These are phyloP conservation scores for Esox niger DNA, from an alignment of 2,113 vertebrate species.

Conservation along the genomic window DNA sequence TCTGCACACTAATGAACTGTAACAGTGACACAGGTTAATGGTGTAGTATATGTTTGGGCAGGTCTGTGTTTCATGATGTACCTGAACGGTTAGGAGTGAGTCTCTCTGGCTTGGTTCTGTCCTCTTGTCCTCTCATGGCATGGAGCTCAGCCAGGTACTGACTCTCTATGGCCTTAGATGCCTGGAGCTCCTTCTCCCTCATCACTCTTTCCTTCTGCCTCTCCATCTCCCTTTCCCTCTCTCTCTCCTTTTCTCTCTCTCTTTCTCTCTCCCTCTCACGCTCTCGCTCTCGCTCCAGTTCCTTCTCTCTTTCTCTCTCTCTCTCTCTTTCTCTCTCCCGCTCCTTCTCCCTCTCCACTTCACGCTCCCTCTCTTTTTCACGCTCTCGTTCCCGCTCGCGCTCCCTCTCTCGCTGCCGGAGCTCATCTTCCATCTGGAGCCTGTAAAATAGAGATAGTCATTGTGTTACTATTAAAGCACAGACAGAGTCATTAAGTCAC, in stretches of 20 bases:
- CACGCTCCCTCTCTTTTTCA: constrained; percentile 78
- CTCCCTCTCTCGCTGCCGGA: constrained; percentile 81
- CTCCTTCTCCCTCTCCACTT: constrained; percentile 78
- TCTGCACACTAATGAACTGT: not conserved
- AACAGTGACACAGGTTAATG: too few relatives aligned
- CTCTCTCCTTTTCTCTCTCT: constrained; percentile 75
- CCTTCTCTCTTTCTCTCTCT: constrained; percentile 75
- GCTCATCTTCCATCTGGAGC: constrained; percentile 94
- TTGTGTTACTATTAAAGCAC: too few relatives aligned
- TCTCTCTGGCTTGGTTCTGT: constrained; percentile 84
- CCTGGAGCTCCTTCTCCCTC: constrained; percentile 90
- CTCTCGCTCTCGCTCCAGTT: constrained; percentile 79
- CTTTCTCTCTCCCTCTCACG: constrained; percentile 73
- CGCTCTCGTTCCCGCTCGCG: constrained; percentile 75
- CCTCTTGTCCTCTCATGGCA: constrained; percentile 82
- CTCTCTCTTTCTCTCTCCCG: constrained; percentile 73
- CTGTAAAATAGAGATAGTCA: constrained; percentile 60
- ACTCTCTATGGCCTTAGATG: constrained; percentile 86
- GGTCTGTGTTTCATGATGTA: constrained; percentile 47
- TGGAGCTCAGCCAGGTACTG: constrained; percentile 88
- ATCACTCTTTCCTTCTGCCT: constrained; percentile 82
- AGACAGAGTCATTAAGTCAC: too few relatives aligned
- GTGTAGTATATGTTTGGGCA: too few relatives aligned
- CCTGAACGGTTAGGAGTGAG: constrained; percentile 86
- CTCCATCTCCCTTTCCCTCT: constrained; percentile 80